Percentiles rank a stretch among this genome's conserved stretches.
Conservation (phyloP, 1,140 invertebrate species). For the Aleiodes sp. region DNA sequence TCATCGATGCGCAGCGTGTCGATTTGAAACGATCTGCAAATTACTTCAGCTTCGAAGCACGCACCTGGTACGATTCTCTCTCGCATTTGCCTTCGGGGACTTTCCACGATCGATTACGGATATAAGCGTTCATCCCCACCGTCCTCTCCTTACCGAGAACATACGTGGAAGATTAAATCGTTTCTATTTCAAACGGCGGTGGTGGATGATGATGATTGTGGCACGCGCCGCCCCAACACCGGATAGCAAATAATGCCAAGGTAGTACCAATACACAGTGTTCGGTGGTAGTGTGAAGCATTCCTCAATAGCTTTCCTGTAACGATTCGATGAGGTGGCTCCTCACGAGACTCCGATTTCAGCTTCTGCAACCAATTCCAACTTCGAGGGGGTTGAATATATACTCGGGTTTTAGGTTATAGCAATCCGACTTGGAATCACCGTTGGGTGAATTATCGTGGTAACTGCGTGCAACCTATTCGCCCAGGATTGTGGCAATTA, state of each 20-base stretch:
- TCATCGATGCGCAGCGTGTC: conserved; percentile 22
- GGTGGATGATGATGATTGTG: conserved; percentile 13
- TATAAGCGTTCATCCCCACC: conserved; percentile 3
- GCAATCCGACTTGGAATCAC: conserved; percentile 64
- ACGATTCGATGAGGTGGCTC: not conserved
- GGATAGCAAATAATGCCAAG: conserved; percentile 5
- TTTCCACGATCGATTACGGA: conserved; percentile 22
- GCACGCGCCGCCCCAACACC: conserved; percentile 12
- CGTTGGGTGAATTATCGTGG: conserved; percentile 62
- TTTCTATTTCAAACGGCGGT: conserved; percentile 17
- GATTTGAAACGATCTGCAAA: conserved; percentile 27
- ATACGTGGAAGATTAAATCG: conserved; percentile 27
- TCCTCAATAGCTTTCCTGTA: no score
- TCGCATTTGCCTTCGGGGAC: conserved; percentile 18
- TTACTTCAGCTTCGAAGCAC: conserved; percentile 20
- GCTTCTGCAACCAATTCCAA: conserved; percentile 62
- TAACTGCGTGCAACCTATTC: conserved; percentile 59
- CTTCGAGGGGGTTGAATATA: conserved; percentile 46
- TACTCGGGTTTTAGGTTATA: conserved; percentile 54
- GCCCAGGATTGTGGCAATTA: conserved; percentile 65
- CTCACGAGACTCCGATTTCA: conserved; percentile 30
- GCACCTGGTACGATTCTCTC: conserved; percentile 33
- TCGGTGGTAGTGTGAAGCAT: no score
- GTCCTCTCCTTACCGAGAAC: not conserved
- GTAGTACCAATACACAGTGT: no score